phyloP scores from a whole-genome alignment of 1,140 invertebrate genomes.

The Drosophila arawakana region DNA sequence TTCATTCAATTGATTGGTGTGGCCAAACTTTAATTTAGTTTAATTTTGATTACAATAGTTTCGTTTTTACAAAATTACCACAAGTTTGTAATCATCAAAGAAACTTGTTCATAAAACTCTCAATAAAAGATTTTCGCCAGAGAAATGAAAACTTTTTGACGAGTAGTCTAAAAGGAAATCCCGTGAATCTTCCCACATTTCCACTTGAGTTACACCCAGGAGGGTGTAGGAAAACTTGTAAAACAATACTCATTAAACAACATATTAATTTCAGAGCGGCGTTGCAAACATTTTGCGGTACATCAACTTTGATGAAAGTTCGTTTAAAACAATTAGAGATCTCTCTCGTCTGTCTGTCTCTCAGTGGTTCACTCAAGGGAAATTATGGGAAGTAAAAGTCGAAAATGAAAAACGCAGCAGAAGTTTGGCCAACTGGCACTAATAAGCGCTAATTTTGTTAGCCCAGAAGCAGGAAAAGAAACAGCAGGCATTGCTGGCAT shows the following conservation, averaged over 20 bases:
- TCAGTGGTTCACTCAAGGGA: slow-evolving; percentile 56
- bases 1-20: background rate
- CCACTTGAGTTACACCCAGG: slow-evolving; percentile 3
- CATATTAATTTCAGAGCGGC: slow-evolving; percentile 55
- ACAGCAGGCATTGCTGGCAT: slow-evolving; percentile 48
- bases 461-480: slow-evolving; percentile 46
- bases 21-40: background rate
- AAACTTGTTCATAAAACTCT: background rate
- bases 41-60: background rate
- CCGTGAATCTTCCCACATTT: background rate
- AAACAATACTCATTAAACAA: slow-evolving; percentile 58
- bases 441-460: slow-evolving; percentile 82
- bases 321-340: slow-evolving; percentile 77
- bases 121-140: background rate
- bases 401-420: slow-evolving; percentile 44
- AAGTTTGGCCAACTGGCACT: slow-evolving; percentile 80
- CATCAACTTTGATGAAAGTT: slow-evolving; percentile 58
- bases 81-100: background rate
- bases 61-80: background rate
- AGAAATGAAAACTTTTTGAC: slow-evolving; percentile 5
- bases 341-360: background rate
- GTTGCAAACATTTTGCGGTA: slow-evolving; percentile 49
- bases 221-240: slow-evolving; percentile 25
- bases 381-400: slow-evolving; percentile 58
- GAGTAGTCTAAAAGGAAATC: slow-evolving; percentile 2